Percentiles rank a stretch among this genome's conserved stretches.
Conservation (phyloP, 2,797 vertebrate species). For the Helarctos malayanus region DNA sequence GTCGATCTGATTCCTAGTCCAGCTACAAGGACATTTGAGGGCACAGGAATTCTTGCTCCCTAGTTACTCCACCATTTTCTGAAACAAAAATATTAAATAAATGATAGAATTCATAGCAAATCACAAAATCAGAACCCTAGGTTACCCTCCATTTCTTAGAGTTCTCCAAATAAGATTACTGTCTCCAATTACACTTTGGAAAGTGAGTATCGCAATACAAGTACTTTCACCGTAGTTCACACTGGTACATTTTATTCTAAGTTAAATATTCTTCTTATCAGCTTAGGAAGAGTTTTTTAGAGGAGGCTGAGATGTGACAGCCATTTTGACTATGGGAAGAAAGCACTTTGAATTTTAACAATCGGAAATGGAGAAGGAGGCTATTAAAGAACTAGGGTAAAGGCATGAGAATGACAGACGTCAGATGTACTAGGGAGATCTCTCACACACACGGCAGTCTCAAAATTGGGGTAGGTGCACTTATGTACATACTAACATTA, state of each 20-base stretch:
- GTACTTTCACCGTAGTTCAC: not conserved
- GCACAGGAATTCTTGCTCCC: not conserved
- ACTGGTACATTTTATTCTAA: conserved; percentile 15
- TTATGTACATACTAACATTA: not conserved
- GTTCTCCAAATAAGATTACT: not conserved
- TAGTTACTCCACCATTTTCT: not conserved
- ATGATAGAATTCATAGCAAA: not conserved
- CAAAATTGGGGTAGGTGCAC: not conserved
- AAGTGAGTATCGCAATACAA: conserved; percentile 13
- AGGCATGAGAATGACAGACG: not conserved
- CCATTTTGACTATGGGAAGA: not conserved
- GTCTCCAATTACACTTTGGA: not conserved
- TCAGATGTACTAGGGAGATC: not conserved
- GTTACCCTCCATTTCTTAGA: not conserved
- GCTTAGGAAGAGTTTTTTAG: not conserved
- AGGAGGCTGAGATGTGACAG: not conserved
- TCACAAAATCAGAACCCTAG: not conserved
- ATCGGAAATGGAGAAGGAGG: not conserved
- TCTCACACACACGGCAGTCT: not conserved
- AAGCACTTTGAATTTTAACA: not conserved
- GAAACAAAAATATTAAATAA: conserved; percentile 32
- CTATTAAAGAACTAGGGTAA: not conserved
- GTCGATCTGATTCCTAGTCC: not conserved
- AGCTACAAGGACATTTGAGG: not conserved
- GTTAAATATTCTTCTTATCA: not conserved